phyloP scores from a whole-genome alignment of 2,888 invertebrate genomes.

The Caenorhabditis becei region DNA sequence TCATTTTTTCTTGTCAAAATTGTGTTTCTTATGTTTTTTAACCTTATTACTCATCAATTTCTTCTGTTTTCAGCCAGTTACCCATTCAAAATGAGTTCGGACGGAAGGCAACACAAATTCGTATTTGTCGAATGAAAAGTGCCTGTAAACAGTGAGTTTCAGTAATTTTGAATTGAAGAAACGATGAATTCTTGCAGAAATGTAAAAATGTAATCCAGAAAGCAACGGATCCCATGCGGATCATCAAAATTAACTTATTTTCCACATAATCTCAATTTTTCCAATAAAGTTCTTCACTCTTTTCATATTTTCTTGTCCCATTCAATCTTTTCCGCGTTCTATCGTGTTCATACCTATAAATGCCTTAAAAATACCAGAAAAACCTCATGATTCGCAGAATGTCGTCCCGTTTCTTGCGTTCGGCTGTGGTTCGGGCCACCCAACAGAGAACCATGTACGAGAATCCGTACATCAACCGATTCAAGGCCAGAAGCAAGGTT shows the following conservation, averaged over 20 bases:
- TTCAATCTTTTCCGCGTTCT: conserved; percentile 9
- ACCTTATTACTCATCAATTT: background rate
- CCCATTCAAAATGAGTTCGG: conserved; percentile 35
- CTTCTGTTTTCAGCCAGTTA: background rate
- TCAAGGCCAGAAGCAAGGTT: conserved; percentile 76
- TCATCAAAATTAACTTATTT: too few relatives aligned
- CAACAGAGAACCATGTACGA: conserved; percentile 76
- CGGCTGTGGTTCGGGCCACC: conserved; percentile 53
- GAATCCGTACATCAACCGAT: conserved; percentile 78
- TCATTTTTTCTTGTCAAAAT: background rate
- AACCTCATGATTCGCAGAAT: conserved; percentile 21
- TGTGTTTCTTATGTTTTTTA: background rate
- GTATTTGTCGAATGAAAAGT: conserved; percentile 20
- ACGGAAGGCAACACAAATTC: conserved; percentile 26
- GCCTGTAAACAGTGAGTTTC: conserved; percentile 15
- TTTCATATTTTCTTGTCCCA: background rate
- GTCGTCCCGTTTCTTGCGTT: conserved; percentile 54
- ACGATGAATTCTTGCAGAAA: background rate
- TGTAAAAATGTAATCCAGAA: background rate
- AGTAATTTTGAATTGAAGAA: background rate
- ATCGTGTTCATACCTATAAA: conserved; percentile 7
- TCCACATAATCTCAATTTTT: conserved; percentile 7
- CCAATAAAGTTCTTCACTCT: conserved; percentile 14
- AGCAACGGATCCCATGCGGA: too few relatives aligned
- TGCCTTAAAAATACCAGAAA: background rate